Conservation (phyloP, 2,888 invertebrate species). For the Cephus pygmeus region DNA sequence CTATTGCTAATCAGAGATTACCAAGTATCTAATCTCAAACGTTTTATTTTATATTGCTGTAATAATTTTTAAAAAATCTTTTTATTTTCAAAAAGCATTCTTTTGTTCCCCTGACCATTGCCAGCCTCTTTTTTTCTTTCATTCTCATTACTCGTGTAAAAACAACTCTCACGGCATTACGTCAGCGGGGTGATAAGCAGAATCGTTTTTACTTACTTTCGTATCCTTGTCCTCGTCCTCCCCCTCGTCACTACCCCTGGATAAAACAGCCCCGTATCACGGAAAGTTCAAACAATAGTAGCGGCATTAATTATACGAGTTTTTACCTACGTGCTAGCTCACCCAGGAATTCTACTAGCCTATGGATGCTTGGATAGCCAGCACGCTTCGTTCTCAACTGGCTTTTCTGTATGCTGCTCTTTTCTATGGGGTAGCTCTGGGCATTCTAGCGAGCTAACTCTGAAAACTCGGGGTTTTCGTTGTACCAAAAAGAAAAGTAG, state of each 20-base stretch:
- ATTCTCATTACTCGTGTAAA: no score
- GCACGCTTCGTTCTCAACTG: not conserved
- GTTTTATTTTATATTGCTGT: no score
- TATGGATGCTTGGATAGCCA: not conserved
- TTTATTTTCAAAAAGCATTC: no score
- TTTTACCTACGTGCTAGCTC: not conserved
- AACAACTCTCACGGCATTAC: no score
- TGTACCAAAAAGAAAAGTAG: not conserved
- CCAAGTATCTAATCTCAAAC: no score
- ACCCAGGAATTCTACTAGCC: not conserved
- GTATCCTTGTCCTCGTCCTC: not conserved
- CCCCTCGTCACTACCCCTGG: not conserved
- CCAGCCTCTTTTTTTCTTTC: no score
- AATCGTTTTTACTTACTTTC: no score
- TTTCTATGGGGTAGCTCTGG: not conserved
- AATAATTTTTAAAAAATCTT: no score
- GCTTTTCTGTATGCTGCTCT: not conserved
- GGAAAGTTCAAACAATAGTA: not conserved
- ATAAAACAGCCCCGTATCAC: not conserved
- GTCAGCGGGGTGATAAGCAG: no score
- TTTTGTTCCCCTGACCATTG: no score
- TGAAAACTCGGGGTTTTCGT: not conserved
- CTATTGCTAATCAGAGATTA: no score
- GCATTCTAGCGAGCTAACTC: not conserved
- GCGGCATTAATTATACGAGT: not conserved